Evolutionary conservation across 2,113 vertebrate species (phyloP), one percentile per base, ranked within the genome.

Genomic region (Aplodontia rufa): DNA sequence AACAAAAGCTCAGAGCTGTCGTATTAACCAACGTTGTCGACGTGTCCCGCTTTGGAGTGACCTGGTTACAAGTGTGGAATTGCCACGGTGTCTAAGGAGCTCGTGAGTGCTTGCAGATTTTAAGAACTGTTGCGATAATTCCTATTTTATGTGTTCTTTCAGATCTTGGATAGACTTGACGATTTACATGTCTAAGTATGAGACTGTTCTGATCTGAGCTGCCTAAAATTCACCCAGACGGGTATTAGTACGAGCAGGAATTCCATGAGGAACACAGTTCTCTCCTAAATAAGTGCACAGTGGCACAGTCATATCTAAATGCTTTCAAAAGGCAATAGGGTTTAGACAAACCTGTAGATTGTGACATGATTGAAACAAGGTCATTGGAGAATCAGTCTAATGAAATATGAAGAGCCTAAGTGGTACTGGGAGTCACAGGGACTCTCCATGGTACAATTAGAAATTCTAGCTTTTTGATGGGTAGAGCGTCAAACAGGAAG

Each of bases 381-480:
- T 87, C 87, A 82, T 53, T 78, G 7, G 6, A 87, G 37, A 96
- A 87, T 69, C 20, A 32, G 26, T 88, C 40, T 85, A 92, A 80
- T 94, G 93, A 93, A 96, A 78, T 80, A 10, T 22, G 75, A 79
- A 92, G 68, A 88, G 13, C 45, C 42, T 93, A 45, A 55, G 30
- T 90, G 47, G 51, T 94, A 42, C 62, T 51, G 51, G 49, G 47
- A 35, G n/a, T 84, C 85, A 40, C 4, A 32, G 72, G 88, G 85
- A 90, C 58, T 42, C 78, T 91, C 62, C 35, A 0, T 3, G 40
- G 60, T 71, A 81, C 45, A 76, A 17, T 91, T 68, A 53, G 78
- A 85, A 94, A 79, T 88, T 88, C 42, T 88, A 92, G 71, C 37
- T 95, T 96, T 96, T 91, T 94, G 86, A 96, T 49, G 90, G 53